Percentiles rank a stretch among this genome's conserved stretches.
Evolutionary conservation across 2,113 vertebrate genomes (phyloP).

Genomic region (Calyptommatus sinebrachiatus): DNA sequence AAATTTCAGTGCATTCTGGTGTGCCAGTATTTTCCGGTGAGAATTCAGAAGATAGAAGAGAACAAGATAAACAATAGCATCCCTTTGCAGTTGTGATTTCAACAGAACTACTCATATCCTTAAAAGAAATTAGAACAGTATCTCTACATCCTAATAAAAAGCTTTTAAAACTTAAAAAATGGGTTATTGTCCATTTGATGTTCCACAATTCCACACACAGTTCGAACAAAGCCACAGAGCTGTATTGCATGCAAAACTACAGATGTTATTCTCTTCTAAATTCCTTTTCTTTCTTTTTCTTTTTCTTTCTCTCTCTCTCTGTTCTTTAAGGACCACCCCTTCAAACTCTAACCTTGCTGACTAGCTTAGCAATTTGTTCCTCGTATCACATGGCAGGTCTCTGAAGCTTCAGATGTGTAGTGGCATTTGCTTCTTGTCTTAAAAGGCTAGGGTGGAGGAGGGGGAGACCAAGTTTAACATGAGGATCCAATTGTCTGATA

Average conservation of each 20-base stretch:
- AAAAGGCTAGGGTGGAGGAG: conserved; percentile 30
- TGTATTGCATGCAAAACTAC: not conserved
- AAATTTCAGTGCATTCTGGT: conserved; percentile 12
- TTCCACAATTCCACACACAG: conserved; percentile 44
- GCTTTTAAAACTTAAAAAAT: conserved; percentile 31
- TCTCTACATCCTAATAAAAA: conserved; percentile 55
- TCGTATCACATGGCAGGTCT: conserved; percentile 65
- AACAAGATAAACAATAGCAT: conserved; percentile 32
- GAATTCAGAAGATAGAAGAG: conserved; percentile 31
- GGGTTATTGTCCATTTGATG: conserved; percentile 40
- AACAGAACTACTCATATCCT: conserved; percentile 50
- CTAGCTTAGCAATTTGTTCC: conserved; percentile 64
- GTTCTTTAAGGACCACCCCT: conserved; percentile 50
- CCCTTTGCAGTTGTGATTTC: conserved; percentile 42
- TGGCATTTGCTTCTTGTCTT: conserved; percentile 49
- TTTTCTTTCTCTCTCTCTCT: not conserved
- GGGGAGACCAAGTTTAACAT: conserved; percentile 49
- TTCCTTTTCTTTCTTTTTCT: not conserved
- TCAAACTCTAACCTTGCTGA: conserved; percentile 58
- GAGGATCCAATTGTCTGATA: conserved; percentile 67
- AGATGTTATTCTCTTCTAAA: not conserved
- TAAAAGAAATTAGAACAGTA: conserved; percentile 49
- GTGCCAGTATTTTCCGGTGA: not conserved
- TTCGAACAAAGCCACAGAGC: conserved; percentile 54
- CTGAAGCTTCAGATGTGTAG: conserved; percentile 59